Evolutionary conservation across 2,113 vertebrate species (phyloP), one percentile per base, ranked within the genome.

Genomic region (Aix galericulata): DNA sequence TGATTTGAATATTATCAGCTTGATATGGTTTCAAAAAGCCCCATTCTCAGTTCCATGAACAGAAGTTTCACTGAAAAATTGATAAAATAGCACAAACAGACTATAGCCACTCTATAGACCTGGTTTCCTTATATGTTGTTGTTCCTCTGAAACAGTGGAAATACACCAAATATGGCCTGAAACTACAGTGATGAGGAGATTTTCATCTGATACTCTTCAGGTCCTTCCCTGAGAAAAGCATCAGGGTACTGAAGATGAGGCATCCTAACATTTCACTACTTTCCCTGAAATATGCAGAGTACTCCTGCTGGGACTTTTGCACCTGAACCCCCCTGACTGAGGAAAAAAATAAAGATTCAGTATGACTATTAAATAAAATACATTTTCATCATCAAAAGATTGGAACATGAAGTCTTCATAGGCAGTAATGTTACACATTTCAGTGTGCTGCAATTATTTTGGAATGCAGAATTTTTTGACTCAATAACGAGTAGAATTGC

Each of bases 391-490:
- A 60, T 58, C 3, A 72, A 84, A 76, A 84, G 40, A 76, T 2
- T 17, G 23, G 17, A 79, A 75, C 18, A 62, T 36, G 11, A 81
- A 78, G 22, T n/a, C 12, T 53, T 78, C 4, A 82, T n/a, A 88
- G 87, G 36, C 31, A 80, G 29, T 17, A 29, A n/a, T 0, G 1
- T 46, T 27, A 76, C 8, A 48, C 0, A 0, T 66, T 73, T 64
- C 58, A 46, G 27, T 22, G 9, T 38, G 32, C 42, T 78, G 26
- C 0, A 89, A 40, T 53, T 81, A 86, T 72, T 90, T 69, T 9
- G 82, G 50, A 89, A 94, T 9, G 26, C 3, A 59, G 25, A 34
- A 40, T 14, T n/a, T 59, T 86, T 88, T 74, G 22, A 83, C 36
- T 64, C 31, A 76, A 53, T 9, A 60, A 9, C 44, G 26, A 67